Evolutionary conservation across 2,113 vertebrate genomes (phyloP).

Genomic region (Grammomys dolichurus): DNA sequence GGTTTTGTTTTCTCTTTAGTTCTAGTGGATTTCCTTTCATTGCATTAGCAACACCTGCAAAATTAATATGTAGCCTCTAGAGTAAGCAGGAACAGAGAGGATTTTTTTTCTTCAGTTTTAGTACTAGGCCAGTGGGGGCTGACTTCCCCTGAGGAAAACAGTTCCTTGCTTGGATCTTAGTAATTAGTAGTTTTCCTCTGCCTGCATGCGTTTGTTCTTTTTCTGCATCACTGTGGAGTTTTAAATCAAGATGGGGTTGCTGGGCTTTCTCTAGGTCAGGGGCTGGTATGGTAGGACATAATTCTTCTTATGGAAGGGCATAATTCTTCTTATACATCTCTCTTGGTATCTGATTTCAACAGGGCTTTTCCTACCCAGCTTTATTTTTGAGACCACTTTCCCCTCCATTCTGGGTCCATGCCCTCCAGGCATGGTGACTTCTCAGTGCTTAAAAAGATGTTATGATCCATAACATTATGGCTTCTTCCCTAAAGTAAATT

Average conservation of each 20-base stretch:
- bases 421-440: background rate
- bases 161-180: background rate
- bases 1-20: background rate
- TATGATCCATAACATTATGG: background rate
- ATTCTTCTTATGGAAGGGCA: accelerated
- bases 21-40: background rate
- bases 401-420: background rate
- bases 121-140: background rate
- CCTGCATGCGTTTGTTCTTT: background rate
- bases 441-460: background rate
- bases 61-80: background rate
- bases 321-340: background rate
- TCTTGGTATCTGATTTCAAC: background rate
- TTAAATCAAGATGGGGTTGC: background rate
- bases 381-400: background rate
- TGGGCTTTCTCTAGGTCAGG: too few relatives aligned
- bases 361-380: background rate
- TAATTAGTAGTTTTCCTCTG: background rate
- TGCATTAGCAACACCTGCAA: background rate
- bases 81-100: background rate
- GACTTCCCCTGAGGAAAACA: background rate
- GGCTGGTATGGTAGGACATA: accelerated
- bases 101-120: background rate
- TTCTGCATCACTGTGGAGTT: background rate
- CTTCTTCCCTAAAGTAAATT: background rate